Base-by-base conservation (phyloP, 2,888 invertebrate species). In the Platypus cylindrus region DNA sequence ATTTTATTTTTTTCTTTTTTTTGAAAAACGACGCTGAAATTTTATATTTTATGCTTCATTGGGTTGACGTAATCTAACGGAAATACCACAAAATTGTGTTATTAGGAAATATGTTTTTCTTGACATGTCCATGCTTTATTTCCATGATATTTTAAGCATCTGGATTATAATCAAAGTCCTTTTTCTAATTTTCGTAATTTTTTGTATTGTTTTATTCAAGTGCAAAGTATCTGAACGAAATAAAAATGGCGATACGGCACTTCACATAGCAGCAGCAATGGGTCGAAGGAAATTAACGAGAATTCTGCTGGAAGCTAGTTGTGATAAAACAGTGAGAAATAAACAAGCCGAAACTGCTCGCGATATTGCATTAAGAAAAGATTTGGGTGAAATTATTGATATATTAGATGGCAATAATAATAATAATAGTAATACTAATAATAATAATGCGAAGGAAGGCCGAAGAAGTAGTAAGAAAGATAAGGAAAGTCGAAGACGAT, bases 201-300 rank as follows among this genome's bases (percentile, higher is more conserved):
- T 20, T 20, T 20, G 5, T 7, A 20, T 17, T 18, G 8, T n/a
- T 25, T 24, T 17, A 22, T 37, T 34, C 20, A 14, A 44, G 45
- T 85, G 40, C 24, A 40, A 40, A 34, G 40, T 43, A 13, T 43
- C 43, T 5, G 85, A 86, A 52, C 84, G 85, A 53, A 95, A 95
- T 60, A 87, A 93, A 70, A 95, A 95, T 64, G 91, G 91, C 1
- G 94, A 95, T 64, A 90, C 91, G 0, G 82, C 90, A 0, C 66
- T 95, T 9, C 94, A 95, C 60, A 91, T 95, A 50, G 80, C 91
- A 1, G 82, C 90, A 5, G 93, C 93, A 2, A 87, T 94, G 85
- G 90, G 90, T 4, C 69, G 91, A 14, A 65, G 90, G 34, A 94
- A 94, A 64, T 68, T 95, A 39, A 89, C 91, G 7, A 71, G 87